Conservation (phyloP, 2,888 invertebrate species). For the Plagiodera versicolora region DNA sequence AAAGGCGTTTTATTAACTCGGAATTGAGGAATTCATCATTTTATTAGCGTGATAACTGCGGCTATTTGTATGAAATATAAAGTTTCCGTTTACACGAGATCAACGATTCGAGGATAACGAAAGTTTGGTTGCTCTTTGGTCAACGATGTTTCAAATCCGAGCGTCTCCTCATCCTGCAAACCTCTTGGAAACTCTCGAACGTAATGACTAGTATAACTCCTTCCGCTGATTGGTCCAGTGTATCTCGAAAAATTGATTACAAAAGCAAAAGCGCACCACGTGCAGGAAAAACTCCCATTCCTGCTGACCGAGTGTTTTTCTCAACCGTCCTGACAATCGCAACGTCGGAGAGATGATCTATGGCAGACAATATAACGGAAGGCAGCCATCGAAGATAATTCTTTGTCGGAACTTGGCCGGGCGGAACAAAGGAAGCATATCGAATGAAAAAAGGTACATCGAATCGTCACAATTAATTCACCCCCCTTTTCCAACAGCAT, state of each 20-base stretch:
- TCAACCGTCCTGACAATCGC: too few relatives aligned
- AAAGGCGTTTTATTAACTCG: neutral
- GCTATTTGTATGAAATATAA: neutral
- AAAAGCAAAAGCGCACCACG: too few relatives aligned
- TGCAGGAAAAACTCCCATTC: too few relatives aligned
- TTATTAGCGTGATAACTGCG: neutral
- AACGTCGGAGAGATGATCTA: neutral
- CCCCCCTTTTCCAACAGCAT: neutral
- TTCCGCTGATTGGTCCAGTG: too few relatives aligned
- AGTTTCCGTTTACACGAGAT: neutral
- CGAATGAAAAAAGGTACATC: neutral
- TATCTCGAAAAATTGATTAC: too few relatives aligned
- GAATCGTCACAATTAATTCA: constrained; percentile 1
- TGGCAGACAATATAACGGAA: neutral
- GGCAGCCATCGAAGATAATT: neutral
- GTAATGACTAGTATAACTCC: too few relatives aligned
- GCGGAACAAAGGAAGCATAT: neutral
- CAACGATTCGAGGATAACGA: too few relatives aligned
- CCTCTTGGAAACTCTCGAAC: too few relatives aligned
- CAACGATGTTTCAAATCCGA: too few relatives aligned
- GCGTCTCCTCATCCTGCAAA: too few relatives aligned
- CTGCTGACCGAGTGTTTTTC: too few relatives aligned
- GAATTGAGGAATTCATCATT: neutral
- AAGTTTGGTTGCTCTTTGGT: too few relatives aligned
- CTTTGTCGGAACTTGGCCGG: neutral